Conservation (phyloP, 2,113 vertebrate genomes). For the Campylomormyrus tamandua region DNA sequence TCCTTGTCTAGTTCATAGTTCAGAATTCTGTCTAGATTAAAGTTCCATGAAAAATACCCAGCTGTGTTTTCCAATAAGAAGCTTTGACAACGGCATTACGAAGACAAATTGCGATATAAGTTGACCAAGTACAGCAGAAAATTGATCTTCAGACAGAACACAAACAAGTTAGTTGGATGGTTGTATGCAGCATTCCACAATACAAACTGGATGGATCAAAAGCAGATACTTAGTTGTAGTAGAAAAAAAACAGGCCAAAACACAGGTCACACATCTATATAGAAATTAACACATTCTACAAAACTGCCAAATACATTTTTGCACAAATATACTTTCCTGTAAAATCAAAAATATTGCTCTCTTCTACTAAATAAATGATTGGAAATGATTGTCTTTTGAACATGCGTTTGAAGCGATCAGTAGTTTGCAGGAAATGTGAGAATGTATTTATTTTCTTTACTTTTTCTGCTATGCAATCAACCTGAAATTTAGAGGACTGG, state of each 20-base stretch:
- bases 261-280: not conserved
- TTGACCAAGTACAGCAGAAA: not conserved
- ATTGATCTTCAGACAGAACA: conserved; percentile 2
- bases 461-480: not conserved
- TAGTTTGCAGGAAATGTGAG: not conserved
- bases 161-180: not conserved
- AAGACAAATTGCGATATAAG: conserved; percentile 1
- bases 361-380: not conserved
- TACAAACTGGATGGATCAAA: not conserved
- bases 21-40: not conserved
- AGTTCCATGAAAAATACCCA: not conserved
- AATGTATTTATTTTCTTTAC: not conserved
- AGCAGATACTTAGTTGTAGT: not conserved
- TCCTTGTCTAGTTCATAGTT: not conserved
- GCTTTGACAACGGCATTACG: conserved; percentile 1
- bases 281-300: not conserved
- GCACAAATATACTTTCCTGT: not conserved
- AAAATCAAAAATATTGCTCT: not conserved
- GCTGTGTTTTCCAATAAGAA: not conserved
- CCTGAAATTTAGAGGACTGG: not conserved
- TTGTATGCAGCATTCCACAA: not conserved
- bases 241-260: not conserved
- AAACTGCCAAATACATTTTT: not conserved
- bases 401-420: not conserved
- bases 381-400: not conserved